phyloP scores from a whole-genome alignment of 2,888 invertebrate species.

The Atethmia centrago region DNA sequence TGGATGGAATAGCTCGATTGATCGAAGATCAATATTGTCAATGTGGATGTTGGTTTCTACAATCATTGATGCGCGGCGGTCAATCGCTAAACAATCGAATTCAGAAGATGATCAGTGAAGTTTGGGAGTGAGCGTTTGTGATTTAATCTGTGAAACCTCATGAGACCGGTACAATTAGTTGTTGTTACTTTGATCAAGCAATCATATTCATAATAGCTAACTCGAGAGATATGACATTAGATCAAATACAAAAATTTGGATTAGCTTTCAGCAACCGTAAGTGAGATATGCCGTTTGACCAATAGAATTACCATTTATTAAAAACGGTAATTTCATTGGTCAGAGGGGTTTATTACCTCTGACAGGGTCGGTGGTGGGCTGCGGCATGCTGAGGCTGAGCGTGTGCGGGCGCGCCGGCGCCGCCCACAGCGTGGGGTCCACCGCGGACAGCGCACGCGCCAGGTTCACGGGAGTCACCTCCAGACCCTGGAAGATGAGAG shows the following conservation, averaged over 20 bases:
- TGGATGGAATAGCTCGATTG: too few species aligned
- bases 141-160: neutral
- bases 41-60: too few species aligned
- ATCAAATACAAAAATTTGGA: neutral
- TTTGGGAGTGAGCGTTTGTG: too few species aligned
- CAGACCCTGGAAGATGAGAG: slow-evolving; percentile 82
- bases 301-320: neutral
- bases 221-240: too few species aligned
- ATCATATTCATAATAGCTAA: neutral
- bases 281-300: neutral
- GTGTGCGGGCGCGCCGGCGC: slow-evolving; percentile 93
- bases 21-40: neutral
- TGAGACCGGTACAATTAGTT: neutral
- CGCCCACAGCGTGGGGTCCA: slow-evolving; percentile 93
- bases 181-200: neutral
- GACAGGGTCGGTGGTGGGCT: slow-evolving; percentile 82
- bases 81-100: too few species aligned
- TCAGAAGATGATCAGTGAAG: too few species aligned
- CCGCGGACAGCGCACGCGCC: slow-evolving; percentile 91
- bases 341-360: slow-evolving; percentile 72
- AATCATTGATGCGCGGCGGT: too few species aligned
- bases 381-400: slow-evolving; percentile 92
- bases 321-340: neutral
- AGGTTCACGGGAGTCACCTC: slow-evolving; percentile 92
- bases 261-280: neutral